Base-by-base conservation (phyloP, 1,140 invertebrate species). In the Homarus americanus region DNA sequence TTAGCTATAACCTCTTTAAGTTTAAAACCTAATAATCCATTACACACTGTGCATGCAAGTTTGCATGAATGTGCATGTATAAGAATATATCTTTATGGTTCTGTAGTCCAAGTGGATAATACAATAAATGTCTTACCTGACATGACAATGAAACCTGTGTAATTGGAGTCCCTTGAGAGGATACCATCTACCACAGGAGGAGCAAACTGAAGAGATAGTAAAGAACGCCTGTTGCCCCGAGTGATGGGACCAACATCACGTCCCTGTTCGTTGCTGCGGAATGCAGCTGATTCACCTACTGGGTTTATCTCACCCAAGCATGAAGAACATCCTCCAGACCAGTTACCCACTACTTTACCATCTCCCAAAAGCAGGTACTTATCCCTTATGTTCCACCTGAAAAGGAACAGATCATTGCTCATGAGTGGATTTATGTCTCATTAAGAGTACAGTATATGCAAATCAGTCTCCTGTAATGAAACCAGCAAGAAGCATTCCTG, bases 101-200 rank as follows among this genome's bases (percentile, higher is more conserved):
- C n/a, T n/a, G n/a, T n/a, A n/a, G n/a, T n/a, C n/a, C n/a, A n/a
- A n/a, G n/a, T n/a, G n/a, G n/a, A n/a, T n/a, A 49, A 15, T 15
- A 49, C 9, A 49, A 49, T 49, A 49, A 7, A 49, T 20, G n/a
- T 58, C 83, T 58, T 75, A 89, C 92, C 92, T 75, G 92, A 89
- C 44, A 92, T 79, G 24, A 92, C 88, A 34, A 92, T 53, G 79
- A 89, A 92, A 20, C 92, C 92, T 12, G 92, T 91, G 63, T 92
- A 92, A 66, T 92, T 92, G 58, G 90, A 80, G 36, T 87, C 89
- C 40, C 73, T 69, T 2, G 92, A 92, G 36, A 92, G 72, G 15
- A 88, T 41, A 28, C 92, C 92, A 73, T 92, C 92, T 28, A 87
- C 90, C n/a, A 91, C 88, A 0, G 85, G 87, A 0, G 85, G 86